Conservation (phyloP, 2,888 invertebrate species). For the Empis stercorea region DNA sequence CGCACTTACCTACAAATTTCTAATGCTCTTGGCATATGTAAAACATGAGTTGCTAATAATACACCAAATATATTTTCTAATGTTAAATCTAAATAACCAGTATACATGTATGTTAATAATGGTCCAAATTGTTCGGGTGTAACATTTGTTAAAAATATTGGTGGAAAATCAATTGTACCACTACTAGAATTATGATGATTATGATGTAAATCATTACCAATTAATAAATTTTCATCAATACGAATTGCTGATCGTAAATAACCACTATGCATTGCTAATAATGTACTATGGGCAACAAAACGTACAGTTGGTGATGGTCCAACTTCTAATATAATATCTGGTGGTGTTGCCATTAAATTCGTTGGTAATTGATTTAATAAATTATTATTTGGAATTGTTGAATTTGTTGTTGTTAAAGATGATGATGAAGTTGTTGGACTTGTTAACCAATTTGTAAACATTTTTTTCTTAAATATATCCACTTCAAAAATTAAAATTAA, state of each 20-base stretch:
- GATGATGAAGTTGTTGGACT: conserved; percentile 16
- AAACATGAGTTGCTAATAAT: conserved; percentile 53
- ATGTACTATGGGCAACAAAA: conserved; percentile 53
- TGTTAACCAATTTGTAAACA: conserved; percentile 38
- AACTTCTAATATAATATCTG: conserved; percentile 51
- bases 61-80: conserved; percentile 59
- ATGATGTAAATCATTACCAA: neutral
- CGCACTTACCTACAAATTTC: conserved; percentile 45
- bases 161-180: conserved; percentile 17
- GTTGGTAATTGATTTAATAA: conserved; percentile 25
- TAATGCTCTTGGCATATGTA: conserved; percentile 60
- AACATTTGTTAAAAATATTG: conserved; percentile 42
- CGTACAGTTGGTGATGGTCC: conserved; percentile 46
- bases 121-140: conserved; percentile 51
- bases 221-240: conserved; percentile 23
- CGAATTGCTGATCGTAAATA: conserved; percentile 54
- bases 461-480: conserved; percentile 10
- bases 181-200: conserved; percentile 10
- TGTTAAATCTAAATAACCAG: conserved; percentile 55
- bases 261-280: conserved; percentile 55
- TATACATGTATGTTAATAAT: conserved; percentile 61
- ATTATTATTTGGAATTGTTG: conserved; percentile 33
- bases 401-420: conserved; percentile 2
- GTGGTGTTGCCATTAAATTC: conserved; percentile 32
- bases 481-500: neutral